Percentiles rank a stretch among this genome's conserved stretches.
phyloP scores from a whole-genome alignment of 2,113 vertebrate genomes.

The Microcebus murinus region DNA sequence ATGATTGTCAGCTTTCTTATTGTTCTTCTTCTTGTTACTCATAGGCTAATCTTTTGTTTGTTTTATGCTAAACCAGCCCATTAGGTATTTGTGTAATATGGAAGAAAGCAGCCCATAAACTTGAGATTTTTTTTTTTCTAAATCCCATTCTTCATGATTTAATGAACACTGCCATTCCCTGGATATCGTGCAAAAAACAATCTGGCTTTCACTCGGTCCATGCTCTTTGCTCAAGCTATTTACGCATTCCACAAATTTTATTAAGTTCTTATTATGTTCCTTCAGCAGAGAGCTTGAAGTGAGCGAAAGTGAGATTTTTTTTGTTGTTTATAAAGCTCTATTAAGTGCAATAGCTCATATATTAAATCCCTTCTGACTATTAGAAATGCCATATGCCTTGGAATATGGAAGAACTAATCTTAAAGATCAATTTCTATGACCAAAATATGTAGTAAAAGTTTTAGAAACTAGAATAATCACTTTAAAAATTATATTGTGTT shows the following conservation, averaged over 20 bases:
- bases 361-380: not conserved
- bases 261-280: slow-evolving; percentile 11
- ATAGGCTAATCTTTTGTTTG: not conserved
- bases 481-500: not conserved
- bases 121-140: not conserved
- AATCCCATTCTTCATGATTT: not conserved
- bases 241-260: slow-evolving; percentile 16
- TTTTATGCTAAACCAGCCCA: not conserved
- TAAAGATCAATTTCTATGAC: slow-evolving; percentile 15
- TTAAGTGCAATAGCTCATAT: not conserved
- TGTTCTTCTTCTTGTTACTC: not conserved
- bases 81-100: not conserved
- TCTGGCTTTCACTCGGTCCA: not conserved
- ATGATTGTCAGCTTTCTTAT: not conserved
- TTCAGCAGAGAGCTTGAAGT: not conserved
- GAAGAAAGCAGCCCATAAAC: not conserved
- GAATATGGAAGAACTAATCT: not conserved
- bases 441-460: not conserved
- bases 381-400: not conserved
- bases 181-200: not conserved
- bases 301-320: not conserved
- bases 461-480: not conserved
- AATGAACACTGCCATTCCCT: not conserved
- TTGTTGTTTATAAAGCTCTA: slow-evolving; percentile 34
- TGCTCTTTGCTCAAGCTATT: not conserved